These are phyloP conservation scores for Axis porcinus DNA, from an alignment of 2,113 vertebrate species.

Conservation along the genomic window DNA sequence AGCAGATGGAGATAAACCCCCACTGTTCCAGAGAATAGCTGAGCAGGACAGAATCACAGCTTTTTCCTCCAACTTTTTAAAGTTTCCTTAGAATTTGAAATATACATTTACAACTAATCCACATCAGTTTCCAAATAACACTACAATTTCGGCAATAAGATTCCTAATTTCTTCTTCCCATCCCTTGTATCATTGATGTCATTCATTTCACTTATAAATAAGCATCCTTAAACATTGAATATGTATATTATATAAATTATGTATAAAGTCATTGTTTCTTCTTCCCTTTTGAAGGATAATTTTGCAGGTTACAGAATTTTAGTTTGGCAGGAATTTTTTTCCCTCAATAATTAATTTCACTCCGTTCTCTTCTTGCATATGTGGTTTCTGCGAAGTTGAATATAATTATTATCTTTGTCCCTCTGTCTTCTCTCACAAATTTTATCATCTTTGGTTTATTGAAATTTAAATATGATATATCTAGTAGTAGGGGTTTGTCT, in stretches of 20 bases:
- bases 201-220: not conserved
- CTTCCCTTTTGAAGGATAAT: not conserved
- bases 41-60: not conserved
- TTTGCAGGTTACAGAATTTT: not conserved
- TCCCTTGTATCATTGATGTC: not conserved
- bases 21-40: not conserved
- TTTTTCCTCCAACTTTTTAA: not conserved
- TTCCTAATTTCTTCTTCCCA: not conserved
- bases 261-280: not conserved
- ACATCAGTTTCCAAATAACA: not conserved
- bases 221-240: not conserved
- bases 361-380: not conserved
- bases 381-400: not conserved
- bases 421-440: not conserved
- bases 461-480: not conserved
- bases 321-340: not conserved
- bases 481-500: not conserved
- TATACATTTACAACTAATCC: not conserved
- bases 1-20: not conserved
- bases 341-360: not conserved
- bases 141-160: not conserved
- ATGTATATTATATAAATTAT: not conserved
- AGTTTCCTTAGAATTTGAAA: not conserved
- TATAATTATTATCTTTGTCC: not conserved
- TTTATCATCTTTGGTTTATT: not conserved